phyloP scores from a whole-genome alignment of 2,888 invertebrate species.

The Ceraclea dissimilis region DNA sequence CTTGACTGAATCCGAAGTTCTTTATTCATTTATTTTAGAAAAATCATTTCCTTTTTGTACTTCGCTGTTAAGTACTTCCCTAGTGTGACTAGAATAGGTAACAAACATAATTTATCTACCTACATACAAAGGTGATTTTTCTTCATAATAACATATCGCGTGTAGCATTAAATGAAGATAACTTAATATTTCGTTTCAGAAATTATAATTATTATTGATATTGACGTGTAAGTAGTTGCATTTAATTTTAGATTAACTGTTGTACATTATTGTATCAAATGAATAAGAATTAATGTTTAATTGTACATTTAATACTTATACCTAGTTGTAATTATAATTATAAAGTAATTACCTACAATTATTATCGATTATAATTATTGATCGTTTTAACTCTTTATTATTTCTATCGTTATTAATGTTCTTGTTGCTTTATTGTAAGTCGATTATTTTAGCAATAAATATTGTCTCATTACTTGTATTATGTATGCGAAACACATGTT shows the following conservation, averaged over 20 bases:
- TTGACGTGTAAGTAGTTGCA: too few relatives aligned
- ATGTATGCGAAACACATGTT: not conserved
- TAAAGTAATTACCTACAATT: not conserved
- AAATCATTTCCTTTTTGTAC: too few relatives aligned
- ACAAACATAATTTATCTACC: too few relatives aligned
- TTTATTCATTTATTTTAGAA: too few relatives aligned
- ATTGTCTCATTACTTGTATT: not conserved
- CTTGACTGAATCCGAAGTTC: too few relatives aligned
- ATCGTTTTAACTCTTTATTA: constrained; percentile 12
- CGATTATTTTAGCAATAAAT: not conserved
- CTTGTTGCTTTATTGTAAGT: constrained; percentile 20
- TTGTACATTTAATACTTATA: not conserved
- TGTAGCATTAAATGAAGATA: not conserved
- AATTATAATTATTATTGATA: too few relatives aligned
- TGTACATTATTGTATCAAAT: constrained; percentile 25
- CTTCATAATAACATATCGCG: not conserved
- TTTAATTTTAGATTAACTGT: constrained; percentile 16
- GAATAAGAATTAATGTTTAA: constrained; percentile 13
- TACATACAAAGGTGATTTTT: not conserved
- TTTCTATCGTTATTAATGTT: constrained; percentile 18
- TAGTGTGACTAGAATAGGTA: too few relatives aligned
- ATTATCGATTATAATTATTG: constrained; percentile 11
- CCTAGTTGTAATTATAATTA: too few relatives aligned
- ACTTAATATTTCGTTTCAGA: too few relatives aligned
- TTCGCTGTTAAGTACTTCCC: too few relatives aligned